phyloP scores from a whole-genome alignment of 1,140 invertebrate genomes.

The Microplitis mediator region DNA sequence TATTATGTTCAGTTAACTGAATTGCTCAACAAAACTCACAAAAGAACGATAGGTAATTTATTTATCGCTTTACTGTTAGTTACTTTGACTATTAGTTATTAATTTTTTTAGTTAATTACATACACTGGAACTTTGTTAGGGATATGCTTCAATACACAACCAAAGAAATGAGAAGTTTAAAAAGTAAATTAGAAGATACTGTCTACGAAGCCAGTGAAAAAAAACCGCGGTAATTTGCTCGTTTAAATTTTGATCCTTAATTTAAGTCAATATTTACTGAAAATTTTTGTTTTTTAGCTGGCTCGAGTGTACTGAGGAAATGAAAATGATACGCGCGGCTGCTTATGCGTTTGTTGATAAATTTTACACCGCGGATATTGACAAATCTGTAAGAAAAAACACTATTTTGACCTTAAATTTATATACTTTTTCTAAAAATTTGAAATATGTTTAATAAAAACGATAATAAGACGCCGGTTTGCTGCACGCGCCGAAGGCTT shows the following conservation, averaged over 20 bases:
- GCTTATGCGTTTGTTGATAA: slow-evolving; percentile 27
- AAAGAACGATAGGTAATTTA: slow-evolving; percentile 12
- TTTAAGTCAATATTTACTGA: not conserved
- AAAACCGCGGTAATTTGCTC: slow-evolving; percentile 12
- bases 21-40: slow-evolving; percentile 10
- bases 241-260: not conserved
- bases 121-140: slow-evolving; percentile 41
- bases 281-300: slow-evolving; percentile 17
- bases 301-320: slow-evolving; percentile 22
- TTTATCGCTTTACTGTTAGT: not conserved
- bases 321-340: slow-evolving; percentile 25
- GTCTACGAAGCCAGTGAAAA: slow-evolving; percentile 4
- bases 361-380: slow-evolving; percentile 16
- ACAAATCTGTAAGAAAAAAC: slow-evolving; percentile 8
- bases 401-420: too few relatives aligned
- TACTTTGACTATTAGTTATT: not conserved
- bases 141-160: slow-evolving; percentile 31
- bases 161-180: slow-evolving; percentile 27
- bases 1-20: not conserved
- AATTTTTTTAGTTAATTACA: slow-evolving; percentile 38
- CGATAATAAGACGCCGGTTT: too few relatives aligned
- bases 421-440: too few relatives aligned
- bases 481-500: too few relatives aligned
- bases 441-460: too few relatives aligned
- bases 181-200: not conserved